Conservation (phyloP, 2,888 invertebrate genomes). For the Hymenopus coronatus region DNA sequence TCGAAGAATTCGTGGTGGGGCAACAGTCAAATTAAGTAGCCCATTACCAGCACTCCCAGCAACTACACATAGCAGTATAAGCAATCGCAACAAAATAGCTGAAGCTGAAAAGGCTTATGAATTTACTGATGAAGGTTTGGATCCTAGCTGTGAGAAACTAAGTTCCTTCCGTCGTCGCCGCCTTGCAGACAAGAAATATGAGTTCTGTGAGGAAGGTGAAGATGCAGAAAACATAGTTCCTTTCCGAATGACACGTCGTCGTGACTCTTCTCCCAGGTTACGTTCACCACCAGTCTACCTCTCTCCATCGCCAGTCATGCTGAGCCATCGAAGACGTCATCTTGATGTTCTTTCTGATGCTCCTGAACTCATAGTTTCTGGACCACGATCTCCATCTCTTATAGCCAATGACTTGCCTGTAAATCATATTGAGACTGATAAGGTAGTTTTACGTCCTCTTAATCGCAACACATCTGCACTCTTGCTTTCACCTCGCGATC, state of each 20-base stretch:
- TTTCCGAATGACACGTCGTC: conserved; percentile 34
- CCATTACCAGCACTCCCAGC: conserved; percentile 12
- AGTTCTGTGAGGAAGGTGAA: conserved; percentile 69
- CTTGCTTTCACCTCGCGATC: conserved; percentile 30
- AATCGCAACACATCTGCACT: conserved; percentile 32
- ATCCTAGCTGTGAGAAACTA: conserved; percentile 75
- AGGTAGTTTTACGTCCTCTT: conserved; percentile 46
- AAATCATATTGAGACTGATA: conserved; percentile 38
- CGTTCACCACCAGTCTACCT: conserved; percentile 19
- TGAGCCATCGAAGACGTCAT: conserved; percentile 14
- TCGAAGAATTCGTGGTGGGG: conserved; percentile 13
- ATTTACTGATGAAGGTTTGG: conserved; percentile 78
- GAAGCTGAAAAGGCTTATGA: conserved; percentile 76
- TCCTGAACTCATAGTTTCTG: conserved; percentile 17
- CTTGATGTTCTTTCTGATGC: conserved; percentile 17
- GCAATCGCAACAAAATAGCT: conserved; percentile 30
- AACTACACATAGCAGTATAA: background rate
- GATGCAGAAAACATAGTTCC: conserved; percentile 62
- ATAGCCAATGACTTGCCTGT: background rate
- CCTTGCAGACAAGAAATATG: conserved; percentile 87
- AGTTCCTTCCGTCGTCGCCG: conserved; percentile 80
- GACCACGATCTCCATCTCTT: conserved; percentile 14
- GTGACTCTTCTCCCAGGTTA: conserved; percentile 21
- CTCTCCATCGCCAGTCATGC: conserved; percentile 14
- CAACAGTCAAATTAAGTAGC: conserved; percentile 22